Evolutionary conservation across 2,797 vertebrate species (phyloP).

Genomic region (Naso thynnoides): DNA sequence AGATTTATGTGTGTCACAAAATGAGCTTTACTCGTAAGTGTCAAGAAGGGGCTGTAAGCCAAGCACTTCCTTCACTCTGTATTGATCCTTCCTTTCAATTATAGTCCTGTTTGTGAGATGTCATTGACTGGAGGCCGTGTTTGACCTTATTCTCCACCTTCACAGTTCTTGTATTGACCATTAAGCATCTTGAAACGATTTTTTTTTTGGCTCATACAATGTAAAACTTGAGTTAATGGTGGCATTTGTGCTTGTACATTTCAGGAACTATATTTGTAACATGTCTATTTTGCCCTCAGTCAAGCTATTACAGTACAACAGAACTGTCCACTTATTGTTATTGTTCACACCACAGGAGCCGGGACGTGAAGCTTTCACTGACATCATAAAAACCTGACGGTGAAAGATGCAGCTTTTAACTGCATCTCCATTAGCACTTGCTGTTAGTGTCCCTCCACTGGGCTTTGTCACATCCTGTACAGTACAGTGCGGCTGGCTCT

Average conservation of each 20-base stretch:
- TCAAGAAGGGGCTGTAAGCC: constrained; percentile 14
- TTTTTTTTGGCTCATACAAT: constrained; percentile 8
- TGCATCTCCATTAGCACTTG: constrained; percentile 20
- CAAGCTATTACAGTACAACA: constrained; percentile 9
- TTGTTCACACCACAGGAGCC: constrained; percentile 5
- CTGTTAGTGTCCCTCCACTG: constrained; percentile 1
- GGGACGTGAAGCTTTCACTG: constrained; percentile 26
- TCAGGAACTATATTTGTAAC: constrained; percentile 40
- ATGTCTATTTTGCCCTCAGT: constrained; percentile 25
- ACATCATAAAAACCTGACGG: constrained; percentile 21
- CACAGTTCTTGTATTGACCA: constrained; percentile 45
- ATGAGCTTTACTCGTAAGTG: constrained; percentile 33
- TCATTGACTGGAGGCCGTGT: constrained; percentile 43
- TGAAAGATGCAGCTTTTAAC: constrained; percentile 13
- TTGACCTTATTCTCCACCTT: constrained; percentile 33
- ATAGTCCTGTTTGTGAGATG: constrained; percentile 39
- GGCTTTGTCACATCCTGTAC: background rate
- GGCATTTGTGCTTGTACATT: constrained; percentile 19
- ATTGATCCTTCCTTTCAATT: constrained; percentile 61
- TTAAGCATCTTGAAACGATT: background rate
- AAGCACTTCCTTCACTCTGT: constrained; percentile 33
- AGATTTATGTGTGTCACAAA: background rate
- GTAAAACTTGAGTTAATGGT: constrained; percentile 30
- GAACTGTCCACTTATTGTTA: background rate
- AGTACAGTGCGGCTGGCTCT: constrained; percentile 6